Evolutionary conservation across 2,113 vertebrate genomes (phyloP).

Genomic region (Heterochromis multidens): DNA sequence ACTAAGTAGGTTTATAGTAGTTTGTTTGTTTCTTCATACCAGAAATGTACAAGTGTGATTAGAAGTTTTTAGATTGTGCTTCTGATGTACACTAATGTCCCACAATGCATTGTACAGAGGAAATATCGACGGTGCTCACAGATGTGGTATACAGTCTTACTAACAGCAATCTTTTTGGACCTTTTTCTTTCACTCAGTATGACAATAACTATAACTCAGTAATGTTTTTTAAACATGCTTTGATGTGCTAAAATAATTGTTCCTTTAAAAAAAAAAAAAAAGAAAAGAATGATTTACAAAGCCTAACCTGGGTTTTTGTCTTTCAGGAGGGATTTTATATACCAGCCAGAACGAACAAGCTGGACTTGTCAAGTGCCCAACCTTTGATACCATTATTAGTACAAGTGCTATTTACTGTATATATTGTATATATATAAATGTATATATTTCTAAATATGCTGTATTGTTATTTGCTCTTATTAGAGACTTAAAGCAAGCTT

Average conservation of each 20-base stretch:
- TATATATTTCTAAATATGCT: constrained; percentile 16
- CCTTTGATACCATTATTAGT: constrained; percentile 22
- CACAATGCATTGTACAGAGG: neutral
- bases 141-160: neutral
- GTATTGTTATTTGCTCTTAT: neutral
- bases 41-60: neutral
- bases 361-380: constrained; percentile 77
- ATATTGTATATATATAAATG: constrained; percentile 44
- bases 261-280: neutral
- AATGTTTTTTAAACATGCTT: neutral
- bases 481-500: neutral
- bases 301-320: constrained; percentile 32
- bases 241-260: neutral
- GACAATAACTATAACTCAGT: fast-evolving
- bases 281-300: neutral
- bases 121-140: fast-evolving
- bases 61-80: neutral
- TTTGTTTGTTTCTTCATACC: neutral
- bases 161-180: fast-evolving
- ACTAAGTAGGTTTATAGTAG: neutral
- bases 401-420: constrained; percentile 67
- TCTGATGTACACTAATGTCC: neutral
- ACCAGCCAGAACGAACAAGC: constrained; percentile 61
- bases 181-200: neutral
- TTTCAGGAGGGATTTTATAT: constrained; percentile 76